Evolutionary conservation across 1,140 invertebrate genomes (phyloP).

Genomic region (Listronotus oregonensis): DNA sequence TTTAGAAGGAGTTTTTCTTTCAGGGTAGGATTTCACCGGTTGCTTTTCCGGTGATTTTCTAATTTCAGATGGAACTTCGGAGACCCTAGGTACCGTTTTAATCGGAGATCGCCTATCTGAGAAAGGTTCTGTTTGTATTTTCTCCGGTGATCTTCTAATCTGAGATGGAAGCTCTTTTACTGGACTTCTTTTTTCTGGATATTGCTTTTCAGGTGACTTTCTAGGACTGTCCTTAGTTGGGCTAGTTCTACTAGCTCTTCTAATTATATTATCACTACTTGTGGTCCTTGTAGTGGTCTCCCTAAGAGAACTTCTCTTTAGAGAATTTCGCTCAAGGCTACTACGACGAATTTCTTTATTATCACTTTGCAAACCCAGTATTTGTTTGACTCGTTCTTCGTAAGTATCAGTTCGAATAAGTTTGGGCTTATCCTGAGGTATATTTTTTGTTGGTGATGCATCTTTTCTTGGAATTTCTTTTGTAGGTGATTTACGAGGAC

Average conservation of each 20-base stretch:
- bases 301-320: slow-evolving; percentile 34
- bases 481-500: slow-evolving; percentile 35
- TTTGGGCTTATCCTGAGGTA: slow-evolving; percentile 32
- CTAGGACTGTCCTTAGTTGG: slow-evolving; percentile 27
- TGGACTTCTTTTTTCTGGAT: slow-evolving; percentile 26
- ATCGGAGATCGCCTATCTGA: slow-evolving; percentile 31
- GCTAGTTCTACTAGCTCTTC: slow-evolving; percentile 12
- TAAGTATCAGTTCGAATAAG: slow-evolving; percentile 67
- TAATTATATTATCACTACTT: slow-evolving; percentile 22
- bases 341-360: slow-evolving; percentile 43
- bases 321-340: slow-evolving; percentile 36
- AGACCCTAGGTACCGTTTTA: slow-evolving; percentile 22
- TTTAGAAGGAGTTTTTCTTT: slow-evolving; percentile 30
- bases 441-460: slow-evolving; percentile 20
- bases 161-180: slow-evolving; percentile 40
- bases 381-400: slow-evolving; percentile 69
- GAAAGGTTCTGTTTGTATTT: slow-evolving; percentile 18
- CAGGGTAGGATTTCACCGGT: slow-evolving; percentile 20
- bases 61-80: too few species aligned
- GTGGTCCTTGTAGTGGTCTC: slow-evolving; percentile 25
- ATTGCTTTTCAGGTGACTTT: slow-evolving; percentile 29
- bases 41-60: slow-evolving; percentile 29
- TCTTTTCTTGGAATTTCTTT: slow-evolving; percentile 40
- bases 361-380: slow-evolving; percentile 64
- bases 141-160: slow-evolving; percentile 38